These are phyloP conservation scores for Bathynomus jamesi DNA, from an alignment of 1,140 invertebrate species.

Conservation along the genomic window DNA sequence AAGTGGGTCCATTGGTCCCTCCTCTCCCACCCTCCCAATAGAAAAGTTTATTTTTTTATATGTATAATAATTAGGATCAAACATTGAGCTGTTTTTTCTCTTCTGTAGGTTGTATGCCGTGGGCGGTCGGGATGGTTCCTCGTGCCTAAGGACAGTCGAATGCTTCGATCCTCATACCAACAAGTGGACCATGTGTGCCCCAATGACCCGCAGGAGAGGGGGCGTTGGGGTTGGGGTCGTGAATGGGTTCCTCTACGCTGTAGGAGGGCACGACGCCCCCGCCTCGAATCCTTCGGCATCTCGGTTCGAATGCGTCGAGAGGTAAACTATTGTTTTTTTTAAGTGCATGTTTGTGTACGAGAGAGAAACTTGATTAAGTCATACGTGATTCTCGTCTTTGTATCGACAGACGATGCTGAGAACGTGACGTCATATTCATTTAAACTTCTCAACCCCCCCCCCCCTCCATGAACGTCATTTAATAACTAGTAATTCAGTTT, in stretches of 20 bases:
- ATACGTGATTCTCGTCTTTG: too few relatives aligned
- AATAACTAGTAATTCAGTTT: too few relatives aligned
- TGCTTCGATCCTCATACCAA: slow-evolving; percentile 55
- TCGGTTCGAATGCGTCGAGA: slow-evolving; percentile 83
- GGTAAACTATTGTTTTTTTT: too few relatives aligned
- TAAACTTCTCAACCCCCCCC: too few relatives aligned
- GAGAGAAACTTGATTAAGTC: too few relatives aligned
- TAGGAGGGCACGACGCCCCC: slow-evolving; percentile 83
- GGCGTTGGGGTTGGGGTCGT: slow-evolving; percentile 50
- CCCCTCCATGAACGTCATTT: too few relatives aligned
- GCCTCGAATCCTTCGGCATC: slow-evolving; percentile 71
- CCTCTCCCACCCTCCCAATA: background rate
- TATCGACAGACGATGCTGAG: too few relatives aligned
- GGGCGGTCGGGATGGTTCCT: slow-evolving; percentile 83
- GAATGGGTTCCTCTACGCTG: slow-evolving; percentile 59
- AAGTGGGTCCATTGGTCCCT: slow-evolving; percentile 8
- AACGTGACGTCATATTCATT: too few relatives aligned
- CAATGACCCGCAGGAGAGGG: slow-evolving; percentile 51
- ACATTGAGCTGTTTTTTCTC: background rate
- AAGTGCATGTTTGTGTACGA: too few relatives aligned
- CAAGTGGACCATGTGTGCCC: slow-evolving; percentile 53
- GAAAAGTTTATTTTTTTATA: background rate
- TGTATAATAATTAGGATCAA: background rate
- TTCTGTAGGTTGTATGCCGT: slow-evolving; percentile 72
- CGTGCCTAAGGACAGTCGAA: slow-evolving; percentile 74